Base-by-base conservation (phyloP, 64 coral and sea anemone species). In the Stichodactyla helianthus region DNA sequence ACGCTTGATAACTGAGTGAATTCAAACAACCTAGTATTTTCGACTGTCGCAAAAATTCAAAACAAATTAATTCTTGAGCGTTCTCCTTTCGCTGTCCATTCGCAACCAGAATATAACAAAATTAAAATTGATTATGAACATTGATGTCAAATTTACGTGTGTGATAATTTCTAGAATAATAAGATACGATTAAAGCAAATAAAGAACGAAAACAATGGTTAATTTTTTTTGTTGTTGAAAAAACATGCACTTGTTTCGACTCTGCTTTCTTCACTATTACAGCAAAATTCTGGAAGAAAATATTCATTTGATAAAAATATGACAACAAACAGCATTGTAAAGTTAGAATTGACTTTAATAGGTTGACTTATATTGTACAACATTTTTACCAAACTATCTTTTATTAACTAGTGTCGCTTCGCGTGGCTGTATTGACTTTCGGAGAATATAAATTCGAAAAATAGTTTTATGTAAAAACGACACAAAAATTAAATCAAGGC, bases 371-470 rank as follows among this genome's bases (percentile, higher is more conserved):
- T 23, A 31, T 74, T 9, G 25, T 27, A 74, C 19, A 58, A 31
- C 10, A 11, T 4, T 74, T 74, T 31, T 10, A 31, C n/a, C 25
- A 11, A 26, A 74, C 35, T 44, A 3, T 44, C 35, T 44, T 44
- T 44, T 44, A 6, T 74, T 71, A 4, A 10, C 25, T 26, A 74
- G 68, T 74, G 26, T 27, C 25, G 25, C 25, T 74, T 74, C 68
- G 68, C 68, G 68, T 74, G 68, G 68, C n/a, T 35, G 25, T 74
- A 31, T 74, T 74, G 68, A 74, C 26, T 74, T 74, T 74, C 62
- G 25, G 23, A 10, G 11, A 71, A 71, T 71, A 58, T 44, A 17
- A 65, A 65, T n/a, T 65, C 62, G 19, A 65, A 65, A 65, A n/a
- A 59, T 10, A 59, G 9, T 5, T 8, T 27, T 5, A 9, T 23